Evolutionary conservation across 92 coral and sea anemone species (phyloP).

Genomic region (Zoanthus gigantus): DNA sequence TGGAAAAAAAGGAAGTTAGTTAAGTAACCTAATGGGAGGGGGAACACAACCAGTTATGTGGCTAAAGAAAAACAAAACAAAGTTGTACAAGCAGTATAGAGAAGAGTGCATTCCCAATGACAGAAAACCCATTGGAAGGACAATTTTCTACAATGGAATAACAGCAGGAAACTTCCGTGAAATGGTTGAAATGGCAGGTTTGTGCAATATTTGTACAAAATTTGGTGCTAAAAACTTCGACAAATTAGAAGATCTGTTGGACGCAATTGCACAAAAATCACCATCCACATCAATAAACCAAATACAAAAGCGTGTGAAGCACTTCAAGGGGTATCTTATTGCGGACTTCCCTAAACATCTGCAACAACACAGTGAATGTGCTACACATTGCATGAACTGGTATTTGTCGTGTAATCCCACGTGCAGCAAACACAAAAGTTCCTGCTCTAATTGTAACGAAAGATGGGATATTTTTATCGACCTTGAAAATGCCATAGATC

Average conservation of each 20-base stretch:
- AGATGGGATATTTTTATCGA: conserved; percentile 22
- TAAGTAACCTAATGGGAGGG: conserved; percentile 48
- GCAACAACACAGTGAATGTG: conserved; percentile 11
- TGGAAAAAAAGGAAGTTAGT: conserved; percentile 43
- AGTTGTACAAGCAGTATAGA: conserved; percentile 32
- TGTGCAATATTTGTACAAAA: conserved; percentile 41
- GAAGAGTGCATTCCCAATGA: conserved; percentile 22
- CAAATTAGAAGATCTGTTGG: not conserved
- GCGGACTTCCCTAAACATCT: not conserved
- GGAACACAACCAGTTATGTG: conserved; percentile 53
- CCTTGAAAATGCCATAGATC: conserved; percentile 2
- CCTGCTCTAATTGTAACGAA: conserved; percentile 28
- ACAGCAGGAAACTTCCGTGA: conserved; percentile 47
- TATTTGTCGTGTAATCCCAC: conserved; percentile 17
- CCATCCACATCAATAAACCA: not conserved
- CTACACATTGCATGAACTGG: conserved; percentile 14
- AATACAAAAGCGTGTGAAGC: not conserved
- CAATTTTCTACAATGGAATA: conserved; percentile 23
- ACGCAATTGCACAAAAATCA: not conserved
- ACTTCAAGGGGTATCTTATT: conserved; percentile 8
- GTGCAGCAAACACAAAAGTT: conserved; percentile 47
- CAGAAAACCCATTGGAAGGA: conserved; percentile 24
- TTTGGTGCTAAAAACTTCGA: conserved; percentile 50
- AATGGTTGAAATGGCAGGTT: conserved; percentile 39
- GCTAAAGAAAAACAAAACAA: conserved; percentile 41